Evolutionary conservation across 2,113 vertebrate genomes (phyloP).

Genomic region (Tenebrosternarchus preto): DNA sequence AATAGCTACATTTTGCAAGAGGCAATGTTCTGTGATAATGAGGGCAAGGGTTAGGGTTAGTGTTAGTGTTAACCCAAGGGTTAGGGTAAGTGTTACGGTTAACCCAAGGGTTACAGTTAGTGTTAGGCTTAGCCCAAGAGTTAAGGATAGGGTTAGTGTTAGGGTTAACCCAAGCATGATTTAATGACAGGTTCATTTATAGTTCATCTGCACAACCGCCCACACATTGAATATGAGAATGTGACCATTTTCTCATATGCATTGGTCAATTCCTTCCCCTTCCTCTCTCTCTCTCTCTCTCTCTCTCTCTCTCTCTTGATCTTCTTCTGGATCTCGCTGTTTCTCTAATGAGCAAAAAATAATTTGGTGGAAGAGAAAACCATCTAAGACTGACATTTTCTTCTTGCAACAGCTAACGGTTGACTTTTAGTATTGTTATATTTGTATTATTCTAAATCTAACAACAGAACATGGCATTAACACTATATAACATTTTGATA

Average conservation of each 20-base stretch:
- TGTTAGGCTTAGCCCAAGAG: no score
- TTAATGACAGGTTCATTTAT: neutral
- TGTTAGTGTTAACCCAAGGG: no score
- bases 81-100: no score
- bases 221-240: neutral
- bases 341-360: neutral
- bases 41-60: no score
- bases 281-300: neutral
- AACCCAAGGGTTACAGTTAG: no score
- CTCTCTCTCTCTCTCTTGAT: neutral
- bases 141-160: no score
- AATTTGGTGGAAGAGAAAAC: neutral
- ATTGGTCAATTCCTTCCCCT: neutral
- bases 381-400: neutral
- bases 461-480: no score
- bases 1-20: no score
- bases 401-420: neutral
- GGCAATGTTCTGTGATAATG: neutral
- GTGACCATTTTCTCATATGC: neutral
- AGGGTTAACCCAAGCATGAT: no score
- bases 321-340: neutral
- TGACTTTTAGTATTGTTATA: no score
- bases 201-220: neutral
- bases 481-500: no score
- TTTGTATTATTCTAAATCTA: no score